phyloP scores from a whole-genome alignment of 1,140 invertebrate genomes.

The Drusus annulatus region DNA sequence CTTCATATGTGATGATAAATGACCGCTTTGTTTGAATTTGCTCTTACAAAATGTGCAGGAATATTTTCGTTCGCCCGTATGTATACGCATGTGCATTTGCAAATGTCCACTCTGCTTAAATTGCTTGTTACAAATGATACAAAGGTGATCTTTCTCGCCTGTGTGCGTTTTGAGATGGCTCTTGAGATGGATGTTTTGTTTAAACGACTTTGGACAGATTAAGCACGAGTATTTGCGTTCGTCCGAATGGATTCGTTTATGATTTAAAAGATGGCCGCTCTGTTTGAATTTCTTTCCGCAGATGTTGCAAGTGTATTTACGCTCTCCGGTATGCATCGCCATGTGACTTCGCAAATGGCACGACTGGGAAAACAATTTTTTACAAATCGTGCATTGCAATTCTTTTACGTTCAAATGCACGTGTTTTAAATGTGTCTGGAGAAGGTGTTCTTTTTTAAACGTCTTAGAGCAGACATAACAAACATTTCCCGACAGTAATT shows the following conservation, averaged over 20 bases:
- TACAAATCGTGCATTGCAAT: constrained; percentile 72
- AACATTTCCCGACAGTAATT: not conserved
- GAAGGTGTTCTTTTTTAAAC: constrained; percentile 55
- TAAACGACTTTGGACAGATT: constrained; percentile 73
- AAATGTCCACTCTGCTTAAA: constrained; percentile 70
- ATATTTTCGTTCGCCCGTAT: constrained; percentile 77
- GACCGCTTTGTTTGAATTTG: constrained; percentile 57
- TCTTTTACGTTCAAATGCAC: constrained; percentile 70
- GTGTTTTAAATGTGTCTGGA: constrained; percentile 61
- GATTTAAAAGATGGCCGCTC: constrained; percentile 60
- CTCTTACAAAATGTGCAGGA: constrained; percentile 70
- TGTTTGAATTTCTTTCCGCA: constrained; percentile 61
- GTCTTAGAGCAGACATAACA: constrained; percentile 61
- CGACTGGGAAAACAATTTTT: constrained; percentile 69
- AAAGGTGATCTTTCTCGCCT: constrained; percentile 75
- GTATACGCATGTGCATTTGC: constrained; percentile 69
- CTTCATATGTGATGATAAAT: constrained; percentile 49
- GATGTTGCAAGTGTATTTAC: constrained; percentile 60
- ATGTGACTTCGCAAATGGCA: constrained; percentile 63
- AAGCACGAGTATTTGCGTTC: constrained; percentile 59
- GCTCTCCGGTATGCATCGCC: constrained; percentile 61
- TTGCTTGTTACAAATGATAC: constrained; percentile 75
- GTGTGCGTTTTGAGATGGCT: constrained; percentile 81
- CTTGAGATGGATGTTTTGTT: constrained; percentile 84
- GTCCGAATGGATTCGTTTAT: constrained; percentile 59